These are phyloP conservation scores for Archips xylosteana DNA, from an alignment of 2,888 invertebrate genomes.

Conservation along the genomic window DNA sequence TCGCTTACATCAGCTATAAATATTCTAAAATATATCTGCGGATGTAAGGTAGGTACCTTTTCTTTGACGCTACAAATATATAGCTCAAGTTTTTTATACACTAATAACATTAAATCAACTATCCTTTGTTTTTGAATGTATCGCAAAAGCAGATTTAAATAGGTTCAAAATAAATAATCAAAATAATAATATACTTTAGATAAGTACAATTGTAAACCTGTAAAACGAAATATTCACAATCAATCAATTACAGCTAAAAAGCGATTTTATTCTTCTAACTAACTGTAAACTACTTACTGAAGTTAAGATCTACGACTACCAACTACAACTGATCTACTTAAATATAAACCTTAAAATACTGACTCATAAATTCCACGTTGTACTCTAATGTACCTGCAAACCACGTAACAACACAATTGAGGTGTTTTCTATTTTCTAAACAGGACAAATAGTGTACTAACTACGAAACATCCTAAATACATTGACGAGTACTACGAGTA, in stretches of 20 bases:
- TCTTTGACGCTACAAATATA: too few relatives aligned
- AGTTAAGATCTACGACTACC: slow-evolving; percentile 46
- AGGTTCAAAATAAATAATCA: too few relatives aligned
- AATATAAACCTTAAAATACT: slow-evolving; percentile 61
- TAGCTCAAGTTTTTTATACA: too few relatives aligned
- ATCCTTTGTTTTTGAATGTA: too few relatives aligned
- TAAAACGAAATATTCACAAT: neutral
- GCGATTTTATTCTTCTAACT: neutral
- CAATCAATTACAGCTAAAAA: slow-evolving; percentile 15
- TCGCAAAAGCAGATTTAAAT: too few relatives aligned
- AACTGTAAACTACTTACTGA: slow-evolving; percentile 25
- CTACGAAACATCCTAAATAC: neutral
- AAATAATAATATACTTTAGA: too few relatives aligned
- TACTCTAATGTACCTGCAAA: slow-evolving; percentile 27
- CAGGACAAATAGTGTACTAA: neutral
- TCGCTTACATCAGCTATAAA: too few relatives aligned
- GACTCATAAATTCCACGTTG: slow-evolving; percentile 54
- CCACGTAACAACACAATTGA: neutral
- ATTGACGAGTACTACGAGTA: neutral
- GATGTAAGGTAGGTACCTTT: too few relatives aligned
- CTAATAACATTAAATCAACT: too few relatives aligned
- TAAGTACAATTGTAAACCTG: too few relatives aligned
- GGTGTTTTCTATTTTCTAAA: slow-evolving; percentile 2
- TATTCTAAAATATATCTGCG: too few relatives aligned
- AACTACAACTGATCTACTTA: slow-evolving; percentile 47